Conservation (phyloP, 2,888 invertebrate genomes). For the Mesorhabditis sp. region DNA sequence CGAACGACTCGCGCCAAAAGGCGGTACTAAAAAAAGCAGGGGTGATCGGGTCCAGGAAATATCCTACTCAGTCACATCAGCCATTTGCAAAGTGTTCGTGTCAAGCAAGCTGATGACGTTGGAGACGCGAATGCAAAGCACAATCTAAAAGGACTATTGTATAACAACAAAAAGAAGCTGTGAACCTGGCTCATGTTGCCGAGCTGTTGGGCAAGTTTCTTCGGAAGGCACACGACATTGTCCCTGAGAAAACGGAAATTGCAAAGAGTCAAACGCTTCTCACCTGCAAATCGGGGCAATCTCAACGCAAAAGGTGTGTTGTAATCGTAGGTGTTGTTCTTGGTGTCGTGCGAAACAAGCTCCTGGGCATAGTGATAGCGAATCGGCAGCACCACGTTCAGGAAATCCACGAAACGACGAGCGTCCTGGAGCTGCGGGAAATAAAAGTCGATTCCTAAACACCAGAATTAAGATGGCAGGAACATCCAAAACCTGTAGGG, state of each 20-base stretch:
- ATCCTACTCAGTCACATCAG: conserved; percentile 43
- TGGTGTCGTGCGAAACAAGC: conserved; percentile 78
- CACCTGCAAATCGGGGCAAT: conserved; percentile 87
- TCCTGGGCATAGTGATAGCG: conserved; percentile 79
- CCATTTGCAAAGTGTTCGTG: conserved; percentile 65
- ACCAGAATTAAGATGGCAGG: not conserved
- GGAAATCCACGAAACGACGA: conserved; percentile 89
- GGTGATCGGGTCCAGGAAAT: not conserved
- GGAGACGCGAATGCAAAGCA: conserved; percentile 82
- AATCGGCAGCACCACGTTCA: conserved; percentile 78
- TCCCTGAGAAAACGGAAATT: conserved; percentile 26
- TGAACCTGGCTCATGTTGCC: conserved; percentile 41
- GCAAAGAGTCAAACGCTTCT: conserved; percentile 8
- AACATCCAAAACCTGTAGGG: conserved; percentile 21
- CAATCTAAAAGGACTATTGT: conserved; percentile 71
- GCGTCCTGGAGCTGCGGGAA: conserved; percentile 75
- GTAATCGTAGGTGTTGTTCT: conserved; percentile 91
- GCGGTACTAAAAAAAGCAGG: conserved; percentile 61
- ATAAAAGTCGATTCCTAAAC: conserved; percentile 82
- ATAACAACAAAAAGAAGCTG: conserved; percentile 12
- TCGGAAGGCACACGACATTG: conserved; percentile 50
- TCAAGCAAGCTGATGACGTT: conserved; percentile 88
- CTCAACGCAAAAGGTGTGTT: conserved; percentile 83
- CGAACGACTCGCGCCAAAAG: conserved; percentile 84
- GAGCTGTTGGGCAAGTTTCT: conserved; percentile 45